Conservation (phyloP, 2,113 vertebrate genomes). For the Hippoglossus stenolepis region DNA sequence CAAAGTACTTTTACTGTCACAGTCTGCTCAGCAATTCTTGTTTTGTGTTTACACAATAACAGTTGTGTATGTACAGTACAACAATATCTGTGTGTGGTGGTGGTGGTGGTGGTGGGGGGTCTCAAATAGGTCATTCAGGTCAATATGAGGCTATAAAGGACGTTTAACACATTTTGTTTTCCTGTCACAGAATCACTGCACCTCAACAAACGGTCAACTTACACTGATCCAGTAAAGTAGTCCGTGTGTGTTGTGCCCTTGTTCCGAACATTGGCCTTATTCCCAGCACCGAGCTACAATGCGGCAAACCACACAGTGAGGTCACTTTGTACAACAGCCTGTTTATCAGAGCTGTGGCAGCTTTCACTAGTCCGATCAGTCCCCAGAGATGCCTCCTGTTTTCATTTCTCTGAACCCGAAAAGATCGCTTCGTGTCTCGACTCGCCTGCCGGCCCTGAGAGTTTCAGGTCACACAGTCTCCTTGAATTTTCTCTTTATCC, state of each 20-base stretch:
- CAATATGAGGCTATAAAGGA: neutral
- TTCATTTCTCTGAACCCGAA: constrained; percentile 31
- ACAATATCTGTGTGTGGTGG: neutral
- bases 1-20: constrained; percentile 38
- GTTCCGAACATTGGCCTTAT: constrained; percentile 10
- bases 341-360: constrained; percentile 22
- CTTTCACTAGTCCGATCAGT: constrained; percentile 11
- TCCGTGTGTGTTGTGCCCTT: constrained; percentile 19
- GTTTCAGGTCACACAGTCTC: constrained; percentile 27
- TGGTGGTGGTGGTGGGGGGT: neutral
- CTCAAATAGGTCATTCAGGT: neutral
- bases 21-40: neutral
- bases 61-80: neutral
- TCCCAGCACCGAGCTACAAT: constrained; percentile 44
- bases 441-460: constrained; percentile 32
- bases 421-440: constrained; percentile 51
- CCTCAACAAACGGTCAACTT: neutral
- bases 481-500: constrained; percentile 34
- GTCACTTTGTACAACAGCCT: constrained; percentile 32
- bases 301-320: constrained; percentile 13
- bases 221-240: neutral
- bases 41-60: constrained; percentile 11
- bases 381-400: constrained; percentile 14
- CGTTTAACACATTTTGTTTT: neutral
- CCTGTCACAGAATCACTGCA: neutral